Conservation (phyloP, 1,140 invertebrate species). For the Heliconius himera region DNA sequence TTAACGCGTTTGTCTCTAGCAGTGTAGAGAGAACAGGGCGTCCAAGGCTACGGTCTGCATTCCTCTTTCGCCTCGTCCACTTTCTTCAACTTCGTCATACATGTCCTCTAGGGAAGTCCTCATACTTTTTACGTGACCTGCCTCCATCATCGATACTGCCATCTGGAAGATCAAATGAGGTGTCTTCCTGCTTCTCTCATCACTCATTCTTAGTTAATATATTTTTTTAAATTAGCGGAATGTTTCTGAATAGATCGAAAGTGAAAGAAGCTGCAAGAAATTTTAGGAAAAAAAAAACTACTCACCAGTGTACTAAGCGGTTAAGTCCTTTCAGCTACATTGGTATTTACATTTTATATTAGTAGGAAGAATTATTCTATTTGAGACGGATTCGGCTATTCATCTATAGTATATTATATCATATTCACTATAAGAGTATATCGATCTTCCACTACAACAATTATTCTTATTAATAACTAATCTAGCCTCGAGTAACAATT, state of each 20-base stretch:
- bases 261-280: not conserved
- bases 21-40: too few species aligned
- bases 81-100: too few species aligned
- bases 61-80: too few species aligned
- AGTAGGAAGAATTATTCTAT: slow-evolving; percentile 53
- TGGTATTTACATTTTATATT: slow-evolving; percentile 30
- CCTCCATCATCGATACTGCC: too few species aligned
- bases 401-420: slow-evolving; percentile 39
- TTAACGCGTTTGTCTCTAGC: too few species aligned
- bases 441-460: slow-evolving; percentile 36
- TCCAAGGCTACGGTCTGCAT: too few species aligned
- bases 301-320: not conserved
- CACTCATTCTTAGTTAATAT: not conserved
- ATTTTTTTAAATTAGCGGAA: too few species aligned
- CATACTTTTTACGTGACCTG: too few species aligned
- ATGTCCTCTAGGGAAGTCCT: too few species aligned
- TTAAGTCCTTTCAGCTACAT: not conserved
- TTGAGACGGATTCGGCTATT: slow-evolving; percentile 67
- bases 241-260: too few species aligned
- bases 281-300: not conserved
- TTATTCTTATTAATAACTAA: slow-evolving; percentile 43
- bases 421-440: slow-evolving; percentile 33
- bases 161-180: too few species aligned
- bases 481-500: slow-evolving; percentile 32
- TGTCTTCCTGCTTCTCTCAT: too few species aligned